Conservation (phyloP, 2,797 vertebrate genomes). For the Anabacerthia variegaticeps region DNA sequence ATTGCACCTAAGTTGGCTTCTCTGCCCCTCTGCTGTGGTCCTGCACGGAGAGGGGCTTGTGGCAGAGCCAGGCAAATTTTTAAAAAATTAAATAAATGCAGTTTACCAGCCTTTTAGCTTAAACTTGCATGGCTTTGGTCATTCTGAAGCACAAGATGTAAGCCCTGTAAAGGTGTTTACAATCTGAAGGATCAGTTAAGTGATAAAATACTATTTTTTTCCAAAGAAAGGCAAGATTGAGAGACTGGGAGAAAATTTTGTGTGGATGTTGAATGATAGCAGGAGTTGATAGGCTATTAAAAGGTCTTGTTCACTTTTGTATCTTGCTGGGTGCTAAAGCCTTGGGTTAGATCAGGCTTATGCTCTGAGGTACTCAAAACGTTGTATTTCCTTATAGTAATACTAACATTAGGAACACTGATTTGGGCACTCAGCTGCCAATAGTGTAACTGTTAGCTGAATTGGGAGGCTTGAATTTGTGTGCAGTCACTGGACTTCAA, state of each 20-base stretch:
- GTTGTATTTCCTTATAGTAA: background rate
- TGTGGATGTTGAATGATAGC: background rate
- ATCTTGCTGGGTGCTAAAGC: background rate
- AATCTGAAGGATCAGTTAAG: background rate
- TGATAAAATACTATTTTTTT: background rate
- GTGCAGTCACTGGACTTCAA: background rate
- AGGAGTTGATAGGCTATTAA: background rate
- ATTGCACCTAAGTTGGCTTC: background rate
- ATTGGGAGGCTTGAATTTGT: background rate
- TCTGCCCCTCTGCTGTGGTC: background rate
- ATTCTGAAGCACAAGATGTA: background rate
- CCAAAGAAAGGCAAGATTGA: background rate
- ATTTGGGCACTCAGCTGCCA: background rate
- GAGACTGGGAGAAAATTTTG: background rate
- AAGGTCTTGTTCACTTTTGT: background rate
- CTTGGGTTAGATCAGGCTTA: background rate
- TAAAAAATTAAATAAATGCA: background rate
- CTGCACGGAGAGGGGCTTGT: background rate
- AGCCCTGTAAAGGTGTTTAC: background rate
- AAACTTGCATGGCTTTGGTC: background rate
- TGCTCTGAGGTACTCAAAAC: background rate
- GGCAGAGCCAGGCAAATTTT: background rate
- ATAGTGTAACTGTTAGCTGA: background rate
- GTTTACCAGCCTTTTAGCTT: background rate
- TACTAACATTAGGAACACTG: background rate